These are phyloP conservation scores for Psilopogon haemacephalus DNA, from an alignment of 2,113 vertebrate species.

Conservation along the genomic window DNA sequence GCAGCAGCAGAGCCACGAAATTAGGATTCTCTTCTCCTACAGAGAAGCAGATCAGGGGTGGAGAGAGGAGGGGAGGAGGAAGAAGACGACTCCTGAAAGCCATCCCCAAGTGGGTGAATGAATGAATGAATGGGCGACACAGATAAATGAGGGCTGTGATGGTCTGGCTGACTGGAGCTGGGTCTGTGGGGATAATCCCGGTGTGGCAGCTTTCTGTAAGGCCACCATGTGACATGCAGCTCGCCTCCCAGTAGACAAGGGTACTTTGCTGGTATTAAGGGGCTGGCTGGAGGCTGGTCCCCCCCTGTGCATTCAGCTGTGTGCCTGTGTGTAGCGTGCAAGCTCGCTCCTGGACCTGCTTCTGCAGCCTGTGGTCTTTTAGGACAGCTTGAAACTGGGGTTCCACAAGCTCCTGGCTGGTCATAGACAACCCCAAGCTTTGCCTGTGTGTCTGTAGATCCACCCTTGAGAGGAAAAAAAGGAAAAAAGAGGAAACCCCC, in stretches of 20 bases:
- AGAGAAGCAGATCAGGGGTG: background rate
- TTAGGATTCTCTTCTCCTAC: background rate
- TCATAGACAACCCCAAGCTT: constrained; percentile 33
- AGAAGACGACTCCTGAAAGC: background rate
- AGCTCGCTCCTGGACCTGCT: background rate
- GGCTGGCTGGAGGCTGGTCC: constrained; percentile 54
- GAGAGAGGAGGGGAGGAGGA: background rate
- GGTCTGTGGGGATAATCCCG: constrained; percentile 74
- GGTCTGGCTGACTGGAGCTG: constrained; percentile 36
- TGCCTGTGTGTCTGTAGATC: background rate
- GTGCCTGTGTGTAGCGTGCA: background rate
- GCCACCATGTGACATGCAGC: constrained; percentile 79
- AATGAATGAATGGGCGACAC: constrained; percentile 51
- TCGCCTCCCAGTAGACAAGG: constrained; percentile 67
- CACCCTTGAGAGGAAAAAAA: background rate
- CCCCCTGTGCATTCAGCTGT: background rate
- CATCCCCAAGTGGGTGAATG: background rate
- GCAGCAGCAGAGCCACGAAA: background rate
- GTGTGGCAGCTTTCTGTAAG: constrained; percentile 76
- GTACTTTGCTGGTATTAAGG: constrained; percentile 72
- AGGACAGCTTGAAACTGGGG: constrained; percentile 38
- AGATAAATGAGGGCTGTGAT: constrained; percentile 15
- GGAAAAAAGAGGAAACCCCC: background rate
- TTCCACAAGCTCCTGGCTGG: background rate
- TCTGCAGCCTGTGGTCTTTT: background rate